phyloP scores from a whole-genome alignment of 92 coral and sea anemone species.

The Galaxea fascicularis region DNA sequence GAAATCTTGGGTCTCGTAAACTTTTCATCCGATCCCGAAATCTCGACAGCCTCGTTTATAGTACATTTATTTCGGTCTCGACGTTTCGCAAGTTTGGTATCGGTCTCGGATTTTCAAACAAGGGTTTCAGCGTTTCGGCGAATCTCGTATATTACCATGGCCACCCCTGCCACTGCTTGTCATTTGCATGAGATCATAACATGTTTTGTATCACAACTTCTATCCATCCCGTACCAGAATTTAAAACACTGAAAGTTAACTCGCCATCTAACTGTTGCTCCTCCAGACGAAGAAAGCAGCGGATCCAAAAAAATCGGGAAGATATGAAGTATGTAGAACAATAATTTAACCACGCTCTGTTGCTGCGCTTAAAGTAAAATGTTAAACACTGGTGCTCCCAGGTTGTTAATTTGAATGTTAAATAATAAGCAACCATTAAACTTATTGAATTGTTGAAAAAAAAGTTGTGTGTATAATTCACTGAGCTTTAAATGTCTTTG shows the following conservation, averaged over 20 bases:
- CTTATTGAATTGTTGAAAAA: background rate
- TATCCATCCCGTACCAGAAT: background rate
- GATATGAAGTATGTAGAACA: slow-evolving; percentile 78
- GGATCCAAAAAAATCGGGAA: slow-evolving; percentile 81
- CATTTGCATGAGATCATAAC: background rate
- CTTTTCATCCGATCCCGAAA: too few species aligned
- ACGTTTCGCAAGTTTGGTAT: too few species aligned
- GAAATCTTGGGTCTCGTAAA: too few species aligned
- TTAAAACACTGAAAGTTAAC: background rate
- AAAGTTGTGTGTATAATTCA: background rate
- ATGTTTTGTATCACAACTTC: too few species aligned
- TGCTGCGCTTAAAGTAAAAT: slow-evolving; percentile 11
- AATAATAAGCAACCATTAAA: background rate
- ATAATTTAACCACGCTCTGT: background rate
- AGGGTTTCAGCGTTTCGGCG: too few species aligned
- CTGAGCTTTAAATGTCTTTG: background rate
- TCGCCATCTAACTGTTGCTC: slow-evolving; percentile 11
- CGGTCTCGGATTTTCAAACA: too few species aligned
- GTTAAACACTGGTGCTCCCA: background rate
- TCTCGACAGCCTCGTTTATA: too few species aligned
- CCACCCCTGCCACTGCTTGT: too few species aligned
- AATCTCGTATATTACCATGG: too few species aligned
- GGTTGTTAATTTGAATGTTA: background rate
- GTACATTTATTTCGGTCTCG: too few species aligned
- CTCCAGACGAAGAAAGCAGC: slow-evolving; percentile 75